These are phyloP conservation scores for Nothobranchius furzeri DNA, from an alignment of 2,113 vertebrate genomes.

Conservation along the genomic window DNA sequence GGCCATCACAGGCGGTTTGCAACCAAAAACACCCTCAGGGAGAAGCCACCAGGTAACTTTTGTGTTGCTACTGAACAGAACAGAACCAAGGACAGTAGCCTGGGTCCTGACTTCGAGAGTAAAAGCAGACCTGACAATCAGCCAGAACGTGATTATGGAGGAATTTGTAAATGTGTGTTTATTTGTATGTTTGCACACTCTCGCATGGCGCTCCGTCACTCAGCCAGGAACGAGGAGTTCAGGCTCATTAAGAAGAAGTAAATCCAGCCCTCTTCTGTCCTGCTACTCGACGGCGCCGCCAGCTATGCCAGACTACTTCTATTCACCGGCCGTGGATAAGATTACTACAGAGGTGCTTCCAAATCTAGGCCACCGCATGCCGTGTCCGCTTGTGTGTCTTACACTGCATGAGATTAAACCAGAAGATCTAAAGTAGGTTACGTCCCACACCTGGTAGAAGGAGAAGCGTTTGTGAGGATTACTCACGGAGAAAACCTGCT, in stretches of 20 bases:
- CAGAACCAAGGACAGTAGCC: constrained; percentile 27
- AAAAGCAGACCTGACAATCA: constrained; percentile 13
- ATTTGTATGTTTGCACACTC: constrained; percentile 18
- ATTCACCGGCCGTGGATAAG: constrained; percentile 50
- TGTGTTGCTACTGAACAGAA: constrained; percentile 28
- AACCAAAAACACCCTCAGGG: constrained; percentile 6
- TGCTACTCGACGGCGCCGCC: constrained; percentile 31
- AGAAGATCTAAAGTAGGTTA: constrained; percentile 43
- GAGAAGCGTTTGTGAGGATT: constrained; percentile 13
- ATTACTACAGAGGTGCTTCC: constrained; percentile 54
- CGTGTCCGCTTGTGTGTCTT: constrained; percentile 27
- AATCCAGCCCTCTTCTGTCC: constrained; percentile 22
- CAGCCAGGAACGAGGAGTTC: constrained; percentile 30
- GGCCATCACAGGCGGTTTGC: constrained; percentile 64
- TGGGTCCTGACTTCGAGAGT: constrained; percentile 18
- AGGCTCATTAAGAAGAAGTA: constrained; percentile 34
- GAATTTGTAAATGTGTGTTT: constrained; percentile 16
- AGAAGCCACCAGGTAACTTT: constrained; percentile 64
- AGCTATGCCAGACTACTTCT: constrained; percentile 58
- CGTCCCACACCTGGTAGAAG: constrained; percentile 41
- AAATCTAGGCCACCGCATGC: constrained; percentile 62
- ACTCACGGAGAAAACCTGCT: constrained; percentile 8
- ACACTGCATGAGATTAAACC: constrained; percentile 19
- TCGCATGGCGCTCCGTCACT: not conserved
- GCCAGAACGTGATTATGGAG: constrained; percentile 17